Evolutionary conservation across 37 sponge, comb jelly and placozoan genomes (phyloP).

Genomic region (Diacarnus erythraeanus): DNA sequence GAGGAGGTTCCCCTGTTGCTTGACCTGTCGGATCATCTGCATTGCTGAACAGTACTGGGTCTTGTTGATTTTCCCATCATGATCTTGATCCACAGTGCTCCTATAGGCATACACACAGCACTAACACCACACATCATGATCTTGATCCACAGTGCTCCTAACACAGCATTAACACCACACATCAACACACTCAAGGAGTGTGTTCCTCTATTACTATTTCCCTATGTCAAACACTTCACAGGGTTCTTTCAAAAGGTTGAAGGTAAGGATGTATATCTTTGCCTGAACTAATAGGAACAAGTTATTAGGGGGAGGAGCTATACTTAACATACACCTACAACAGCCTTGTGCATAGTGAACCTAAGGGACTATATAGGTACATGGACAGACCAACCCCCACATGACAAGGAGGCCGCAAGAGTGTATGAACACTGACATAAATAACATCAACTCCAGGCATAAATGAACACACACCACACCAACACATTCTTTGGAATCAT

Average conservation of each 20-base stretch:
- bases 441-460: background rate
- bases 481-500: no score
- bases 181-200: slow-evolving; percentile 14
- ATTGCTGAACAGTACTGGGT: slow-evolving; percentile 58
- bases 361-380: no score
- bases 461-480: background rate
- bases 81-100: slow-evolving; percentile 52
- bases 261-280: no score
- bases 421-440: no score
- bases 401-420: no score
- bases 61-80: slow-evolving; percentile 62
- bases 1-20: slow-evolving; percentile 12
- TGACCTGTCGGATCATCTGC: slow-evolving; percentile 44
- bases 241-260: background rate
- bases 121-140: slow-evolving; percentile 43
- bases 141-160: slow-evolving; percentile 56
- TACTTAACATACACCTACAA: no score
- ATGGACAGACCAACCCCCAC: no score
- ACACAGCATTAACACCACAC: slow-evolving; percentile 10
- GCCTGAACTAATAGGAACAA: no score
- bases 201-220: background rate
- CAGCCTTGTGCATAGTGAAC: no score
- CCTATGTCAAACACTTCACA: background rate
- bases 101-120: slow-evolving; percentile 14
- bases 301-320: no score